Conservation (phyloP, 2,113 vertebrate species). For the Nannospalax galili region DNA sequence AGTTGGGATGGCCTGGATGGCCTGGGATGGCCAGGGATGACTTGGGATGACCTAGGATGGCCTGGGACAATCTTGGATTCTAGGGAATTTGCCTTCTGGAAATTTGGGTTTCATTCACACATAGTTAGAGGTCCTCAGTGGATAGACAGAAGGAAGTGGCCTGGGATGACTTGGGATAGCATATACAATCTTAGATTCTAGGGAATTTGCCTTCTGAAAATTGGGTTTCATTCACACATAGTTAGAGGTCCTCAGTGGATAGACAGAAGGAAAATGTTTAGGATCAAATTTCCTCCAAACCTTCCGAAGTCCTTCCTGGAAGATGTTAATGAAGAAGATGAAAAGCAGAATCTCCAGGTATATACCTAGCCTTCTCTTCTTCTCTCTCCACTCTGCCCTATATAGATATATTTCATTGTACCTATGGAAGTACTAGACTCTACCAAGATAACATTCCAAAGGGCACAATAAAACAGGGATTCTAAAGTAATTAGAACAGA, state of each 20-base stretch:
- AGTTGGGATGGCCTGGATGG: no score
- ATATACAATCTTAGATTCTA: neutral
- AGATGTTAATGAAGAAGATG: neutral
- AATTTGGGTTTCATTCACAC: neutral
- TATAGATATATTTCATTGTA: neutral
- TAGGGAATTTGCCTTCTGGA: neutral
- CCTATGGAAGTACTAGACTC: neutral
- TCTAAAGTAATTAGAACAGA: neutral
- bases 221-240: neutral
- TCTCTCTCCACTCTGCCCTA: neutral
- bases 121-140: neutral
- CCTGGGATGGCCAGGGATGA: no score
- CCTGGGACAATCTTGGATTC: neutral
- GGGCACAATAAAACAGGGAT: neutral
- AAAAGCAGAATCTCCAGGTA: neutral
- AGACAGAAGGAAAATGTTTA: neutral
- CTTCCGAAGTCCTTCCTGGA: neutral
- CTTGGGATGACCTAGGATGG: no score
- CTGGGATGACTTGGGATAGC: neutral
- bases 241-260: neutral
- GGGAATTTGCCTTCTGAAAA: neutral
- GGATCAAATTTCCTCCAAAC: neutral
- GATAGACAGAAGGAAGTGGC: neutral
- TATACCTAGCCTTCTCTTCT: neutral
- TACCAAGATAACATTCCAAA: neutral